phyloP scores from a whole-genome alignment of 2,888 invertebrate genomes.

The Nemotelus nigrinus region DNA sequence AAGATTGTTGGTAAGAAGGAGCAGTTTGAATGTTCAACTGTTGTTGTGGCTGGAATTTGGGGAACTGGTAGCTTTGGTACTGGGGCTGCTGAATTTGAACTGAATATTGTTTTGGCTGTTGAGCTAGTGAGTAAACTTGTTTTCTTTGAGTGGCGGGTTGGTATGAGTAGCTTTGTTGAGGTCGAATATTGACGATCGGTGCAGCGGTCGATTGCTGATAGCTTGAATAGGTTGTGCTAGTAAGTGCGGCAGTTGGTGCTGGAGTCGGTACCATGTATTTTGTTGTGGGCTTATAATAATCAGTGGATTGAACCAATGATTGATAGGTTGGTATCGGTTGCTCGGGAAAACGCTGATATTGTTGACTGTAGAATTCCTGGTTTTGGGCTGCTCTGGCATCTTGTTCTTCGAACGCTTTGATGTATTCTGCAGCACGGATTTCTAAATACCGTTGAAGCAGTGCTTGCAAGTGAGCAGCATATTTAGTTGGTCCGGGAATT shows the following conservation, averaged over 20 bases:
- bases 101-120: background rate
- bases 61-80: background rate
- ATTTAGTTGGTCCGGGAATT: conserved; percentile 64
- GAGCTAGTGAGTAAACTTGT: too few species aligned
- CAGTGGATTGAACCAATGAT: conserved; percentile 23
- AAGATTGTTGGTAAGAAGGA: background rate
- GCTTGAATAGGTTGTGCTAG: background rate
- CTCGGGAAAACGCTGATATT: conserved; percentile 40
- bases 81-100: conserved; percentile 8
- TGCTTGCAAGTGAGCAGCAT: conserved; percentile 62
- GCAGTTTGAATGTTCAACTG: conserved; percentile 24
- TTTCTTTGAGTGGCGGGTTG: too few species aligned
- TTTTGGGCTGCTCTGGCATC: conserved; percentile 60
- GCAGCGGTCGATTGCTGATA: background rate
- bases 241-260: conserved; percentile 45
- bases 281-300: conserved; percentile 27
- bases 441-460: conserved; percentile 64
- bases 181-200: background rate
- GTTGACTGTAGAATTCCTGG: conserved; percentile 49
- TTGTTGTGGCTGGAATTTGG: conserved; percentile 16
- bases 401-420: conserved; percentile 61
- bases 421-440: conserved; percentile 62
- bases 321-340: background rate
- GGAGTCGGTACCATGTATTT: conserved; percentile 53
- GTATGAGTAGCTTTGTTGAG: conserved; percentile 45